Conservation (phyloP, 2,113 vertebrate genomes). For the Procavia capensis region DNA sequence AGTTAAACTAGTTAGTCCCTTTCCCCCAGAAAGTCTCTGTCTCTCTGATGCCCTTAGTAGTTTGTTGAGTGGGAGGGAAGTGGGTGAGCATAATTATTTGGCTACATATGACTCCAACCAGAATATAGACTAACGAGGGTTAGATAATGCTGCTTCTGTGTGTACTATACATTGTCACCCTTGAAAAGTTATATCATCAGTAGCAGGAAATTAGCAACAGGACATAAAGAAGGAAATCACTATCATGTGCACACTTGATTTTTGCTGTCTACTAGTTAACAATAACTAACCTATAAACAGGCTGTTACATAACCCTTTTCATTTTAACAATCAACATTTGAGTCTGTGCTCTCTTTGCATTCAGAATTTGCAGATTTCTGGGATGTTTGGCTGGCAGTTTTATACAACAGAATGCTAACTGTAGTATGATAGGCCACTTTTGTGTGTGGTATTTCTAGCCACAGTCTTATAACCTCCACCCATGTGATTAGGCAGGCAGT, state of each 20-base stretch:
- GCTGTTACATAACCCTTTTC: not conserved
- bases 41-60: not conserved
- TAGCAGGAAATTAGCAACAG: not conserved
- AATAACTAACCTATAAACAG: not conserved
- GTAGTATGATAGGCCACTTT: no score
- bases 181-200: not conserved
- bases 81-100: not conserved
- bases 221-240: not conserved
- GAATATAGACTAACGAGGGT: not conserved
- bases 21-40: not conserved
- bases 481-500: no score
- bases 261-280: not conserved
- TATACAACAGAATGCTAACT: not conserved
- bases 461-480: no score
- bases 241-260: not conserved
- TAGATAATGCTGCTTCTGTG: not conserved
- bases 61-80: not conserved
- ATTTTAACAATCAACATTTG: not conserved
- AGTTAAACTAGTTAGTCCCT: not conserved
- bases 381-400: not conserved
- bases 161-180: not conserved
- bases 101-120: not conserved
- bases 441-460: no score
- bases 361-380: not conserved
- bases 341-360: not conserved